Conservation (phyloP, 2,113 vertebrate species). For the Bufo gargarizans region DNA sequence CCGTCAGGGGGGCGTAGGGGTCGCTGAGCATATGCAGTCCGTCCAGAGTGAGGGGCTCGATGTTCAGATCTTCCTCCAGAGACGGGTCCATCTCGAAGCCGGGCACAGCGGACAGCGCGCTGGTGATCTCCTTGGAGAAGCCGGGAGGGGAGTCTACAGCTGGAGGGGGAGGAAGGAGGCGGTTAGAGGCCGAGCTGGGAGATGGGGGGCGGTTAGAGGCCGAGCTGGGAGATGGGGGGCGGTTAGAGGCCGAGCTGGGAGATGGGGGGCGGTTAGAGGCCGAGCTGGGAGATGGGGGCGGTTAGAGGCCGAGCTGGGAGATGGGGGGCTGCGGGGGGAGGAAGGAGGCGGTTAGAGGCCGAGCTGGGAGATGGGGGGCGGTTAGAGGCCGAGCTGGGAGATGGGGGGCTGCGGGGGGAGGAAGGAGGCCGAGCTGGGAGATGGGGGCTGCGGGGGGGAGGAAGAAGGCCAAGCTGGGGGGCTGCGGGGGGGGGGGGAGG, state of each 20-base stretch:
- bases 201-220: no score
- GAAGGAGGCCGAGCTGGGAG: not conserved
- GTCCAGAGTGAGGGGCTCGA: slow-evolving; percentile 84
- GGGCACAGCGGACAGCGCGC: slow-evolving; percentile 83
- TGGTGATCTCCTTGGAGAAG: slow-evolving; percentile 89
- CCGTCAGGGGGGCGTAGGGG: slow-evolving; percentile 86
- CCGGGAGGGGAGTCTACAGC: slow-evolving; percentile 81
- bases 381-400: no score
- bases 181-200: not conserved
- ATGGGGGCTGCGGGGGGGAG: not conserved
- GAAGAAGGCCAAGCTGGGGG: no score
- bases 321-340: no score
- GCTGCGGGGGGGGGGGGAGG: no score
- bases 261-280: no score
- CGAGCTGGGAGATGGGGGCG: no score
- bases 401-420: not conserved
- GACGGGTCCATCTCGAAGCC: slow-evolving; percentile 85
- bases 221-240: no score
- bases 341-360: no score
- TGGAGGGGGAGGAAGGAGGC: not conserved
- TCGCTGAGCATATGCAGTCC: slow-evolving; percentile 83
- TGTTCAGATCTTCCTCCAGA: slow-evolving; percentile 82
- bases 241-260: no score
- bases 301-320: no score
- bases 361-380: no score